phyloP scores from a whole-genome alignment of 2,888 invertebrate genomes.

The Drosophila yooni region DNA sequence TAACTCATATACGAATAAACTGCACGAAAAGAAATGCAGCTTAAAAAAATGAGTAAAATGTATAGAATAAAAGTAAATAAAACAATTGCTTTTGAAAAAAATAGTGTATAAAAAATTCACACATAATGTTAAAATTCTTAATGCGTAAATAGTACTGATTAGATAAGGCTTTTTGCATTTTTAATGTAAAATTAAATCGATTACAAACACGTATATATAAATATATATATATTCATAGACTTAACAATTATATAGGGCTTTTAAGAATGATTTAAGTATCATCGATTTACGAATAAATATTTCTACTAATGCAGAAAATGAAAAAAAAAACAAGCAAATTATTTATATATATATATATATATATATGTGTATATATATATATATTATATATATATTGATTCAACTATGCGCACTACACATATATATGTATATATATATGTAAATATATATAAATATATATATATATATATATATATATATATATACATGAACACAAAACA shows the following conservation, averaged over 20 bases:
- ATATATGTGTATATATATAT: neutral
- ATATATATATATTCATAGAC: constrained; percentile 14
- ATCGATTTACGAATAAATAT: constrained; percentile 18
- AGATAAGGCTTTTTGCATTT: constrained; percentile 73
- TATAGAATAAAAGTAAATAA: constrained; percentile 5
- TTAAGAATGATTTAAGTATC: constrained; percentile 21
- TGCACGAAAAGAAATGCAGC: neutral
- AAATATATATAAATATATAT: neutral
- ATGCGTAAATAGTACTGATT: constrained; percentile 72
- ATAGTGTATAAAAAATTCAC: constrained; percentile 19
- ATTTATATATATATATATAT: neutral
- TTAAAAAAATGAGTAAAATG: constrained; percentile 5
- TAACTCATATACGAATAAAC: neutral
- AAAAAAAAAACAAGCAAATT: constrained; percentile 4
- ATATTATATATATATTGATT: constrained; percentile 17
- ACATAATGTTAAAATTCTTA: constrained; percentile 36
- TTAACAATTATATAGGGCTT: constrained; percentile 32
- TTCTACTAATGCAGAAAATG: constrained; percentile 15
- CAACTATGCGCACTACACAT: constrained; percentile 31
- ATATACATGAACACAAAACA: constrained; percentile 20
- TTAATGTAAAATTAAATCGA: constrained; percentile 57
- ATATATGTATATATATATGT: neutral
- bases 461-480: constrained; percentile 4
- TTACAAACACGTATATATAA: neutral
- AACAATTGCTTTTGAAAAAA: constrained; percentile 21